Base-by-base conservation (phyloP, 2,797 vertebrate genomes). In the Coracias cyanogaster region DNA sequence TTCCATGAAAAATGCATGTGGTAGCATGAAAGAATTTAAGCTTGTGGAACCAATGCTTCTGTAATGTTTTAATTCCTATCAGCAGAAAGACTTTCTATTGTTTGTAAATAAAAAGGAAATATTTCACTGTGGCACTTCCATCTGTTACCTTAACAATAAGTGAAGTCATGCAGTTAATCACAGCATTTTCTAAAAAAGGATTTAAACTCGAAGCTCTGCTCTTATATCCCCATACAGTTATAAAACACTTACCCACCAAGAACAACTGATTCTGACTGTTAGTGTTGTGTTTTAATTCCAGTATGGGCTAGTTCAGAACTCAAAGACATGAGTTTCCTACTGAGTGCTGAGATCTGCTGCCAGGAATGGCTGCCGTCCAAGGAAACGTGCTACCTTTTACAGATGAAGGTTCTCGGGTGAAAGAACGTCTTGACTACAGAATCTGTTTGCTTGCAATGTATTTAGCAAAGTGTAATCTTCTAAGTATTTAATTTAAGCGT, bases 91-190 rank as follows among this genome's bases (percentile, higher is more conserved):
- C 79, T 77, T 64, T 93, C 96, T 94, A 97, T 98, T 98, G 96
- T 98, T 98, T 98, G 98, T 98, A 98, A 98, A 98, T 97, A 97
- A 96, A 98, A 97, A 96, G 94, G 86, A 97, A 94, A 96, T 98
- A 96, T 96, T 98, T 98, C 96, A 98, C 70, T 97, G 93, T 97
- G 97, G 93, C 97, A 98, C 93, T 94, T 96, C 96, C 94, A 96
- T 98, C 95, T 97, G 93, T 98, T 97, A 98, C 90, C 84, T 80
- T 85, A 98, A 98, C 96, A 98, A 96, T 97, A 95, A 96, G 73
- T 88, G 92, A 97, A 82, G 86, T 85, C 91, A 86, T 93, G 85
- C 89, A 95, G 96, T 98, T 97, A 97, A 98, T 97, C 97, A 98
- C 92, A 94, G 89, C 82, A 55, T 96, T 97, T 97, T 96, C 94